These are phyloP conservation scores for Diplolepis rosae DNA, from an alignment of 2,888 invertebrate genomes.

Conservation along the genomic window DNA sequence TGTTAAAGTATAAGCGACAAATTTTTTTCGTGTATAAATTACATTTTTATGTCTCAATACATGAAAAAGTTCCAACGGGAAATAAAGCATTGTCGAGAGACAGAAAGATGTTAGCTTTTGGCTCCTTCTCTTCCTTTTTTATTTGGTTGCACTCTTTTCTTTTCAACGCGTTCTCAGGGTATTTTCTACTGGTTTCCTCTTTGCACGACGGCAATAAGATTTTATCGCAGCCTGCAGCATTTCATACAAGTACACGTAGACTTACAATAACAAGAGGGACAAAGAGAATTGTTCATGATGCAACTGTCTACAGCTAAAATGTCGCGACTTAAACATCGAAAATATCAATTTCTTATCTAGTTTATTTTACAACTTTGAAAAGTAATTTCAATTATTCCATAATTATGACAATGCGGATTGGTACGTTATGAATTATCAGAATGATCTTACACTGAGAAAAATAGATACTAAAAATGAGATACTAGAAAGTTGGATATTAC, in stretches of 20 bases:
- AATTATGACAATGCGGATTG: too few relatives aligned
- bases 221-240: constrained; percentile 27
- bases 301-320: too few relatives aligned
- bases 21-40: too few relatives aligned
- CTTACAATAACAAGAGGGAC: constrained; percentile 1
- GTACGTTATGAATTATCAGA: too few relatives aligned
- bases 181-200: constrained; percentile 12
- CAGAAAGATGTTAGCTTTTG: constrained; percentile 6
- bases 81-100: neutral
- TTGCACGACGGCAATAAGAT: constrained; percentile 19
- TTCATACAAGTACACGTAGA: constrained; percentile 4
- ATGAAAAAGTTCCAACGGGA: neutral
- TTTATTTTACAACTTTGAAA: too few relatives aligned
- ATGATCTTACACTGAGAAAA: too few relatives aligned
- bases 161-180: constrained; percentile 10
- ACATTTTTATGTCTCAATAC: neutral
- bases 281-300: constrained; percentile 4
- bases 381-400: too few relatives aligned
- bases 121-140: neutral
- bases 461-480: too few relatives aligned
- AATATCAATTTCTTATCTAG: too few relatives aligned
- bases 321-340: too few relatives aligned
- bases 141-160: neutral
- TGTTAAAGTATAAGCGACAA: too few relatives aligned
- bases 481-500: too few relatives aligned